phyloP scores from a whole-genome alignment of 2,888 invertebrate genomes.

The Drosophila leonis region DNA sequence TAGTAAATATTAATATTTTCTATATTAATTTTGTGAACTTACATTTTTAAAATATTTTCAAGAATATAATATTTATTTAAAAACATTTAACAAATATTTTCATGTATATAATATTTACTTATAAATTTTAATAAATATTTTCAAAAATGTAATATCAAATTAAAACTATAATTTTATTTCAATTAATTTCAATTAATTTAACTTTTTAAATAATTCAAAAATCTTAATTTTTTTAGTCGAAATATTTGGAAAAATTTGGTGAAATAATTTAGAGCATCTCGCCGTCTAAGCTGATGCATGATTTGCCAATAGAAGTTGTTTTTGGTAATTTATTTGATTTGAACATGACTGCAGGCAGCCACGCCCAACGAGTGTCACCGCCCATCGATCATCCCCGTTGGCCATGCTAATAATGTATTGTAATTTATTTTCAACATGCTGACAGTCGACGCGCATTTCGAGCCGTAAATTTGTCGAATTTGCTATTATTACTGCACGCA shows the following conservation, averaged over 20 bases:
- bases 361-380: slow-evolving; percentile 34
- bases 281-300: neutral
- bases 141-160: too few relatives aligned
- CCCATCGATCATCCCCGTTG: slow-evolving; percentile 56
- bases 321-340: slow-evolving; percentile 65
- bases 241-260: neutral
- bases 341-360: slow-evolving; percentile 36
- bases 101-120: neutral
- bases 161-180: too few relatives aligned
- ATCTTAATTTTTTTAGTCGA: too few relatives aligned
- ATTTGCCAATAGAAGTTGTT: slow-evolving; percentile 30
- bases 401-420: slow-evolving; percentile 75
- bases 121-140: too few relatives aligned
- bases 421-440: slow-evolving; percentile 76
- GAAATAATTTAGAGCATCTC: slow-evolving; percentile 4
- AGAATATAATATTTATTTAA: neutral
- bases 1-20: too few relatives aligned
- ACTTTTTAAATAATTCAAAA: neutral
- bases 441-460: slow-evolving; percentile 70
- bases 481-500: slow-evolving; percentile 57
- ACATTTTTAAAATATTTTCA: neutral
- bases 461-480: slow-evolving; percentile 67
- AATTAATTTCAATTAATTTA: too few relatives aligned
- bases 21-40: too few relatives aligned
- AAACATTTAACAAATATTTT: neutral